These are phyloP conservation scores for Calonectris borealis DNA, from an alignment of 2,113 vertebrate genomes.

Conservation along the genomic window DNA sequence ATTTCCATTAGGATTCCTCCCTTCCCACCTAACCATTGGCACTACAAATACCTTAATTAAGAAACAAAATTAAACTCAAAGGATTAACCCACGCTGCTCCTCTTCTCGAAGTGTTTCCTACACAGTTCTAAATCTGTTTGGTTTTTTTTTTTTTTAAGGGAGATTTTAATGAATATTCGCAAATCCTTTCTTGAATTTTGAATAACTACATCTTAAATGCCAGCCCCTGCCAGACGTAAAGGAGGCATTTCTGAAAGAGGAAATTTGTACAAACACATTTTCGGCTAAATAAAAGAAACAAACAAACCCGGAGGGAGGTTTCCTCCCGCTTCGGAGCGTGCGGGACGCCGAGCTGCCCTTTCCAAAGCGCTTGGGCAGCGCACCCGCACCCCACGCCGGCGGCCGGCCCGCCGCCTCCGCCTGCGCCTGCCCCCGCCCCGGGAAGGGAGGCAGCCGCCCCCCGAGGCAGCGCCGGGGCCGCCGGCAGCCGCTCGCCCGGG, in stretches of 20 bases:
- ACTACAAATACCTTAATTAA: background rate
- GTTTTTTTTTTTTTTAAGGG: background rate
- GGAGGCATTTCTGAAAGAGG: background rate
- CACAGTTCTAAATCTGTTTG: background rate
- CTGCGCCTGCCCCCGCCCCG: background rate
- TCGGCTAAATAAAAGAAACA: background rate
- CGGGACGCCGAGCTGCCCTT: background rate
- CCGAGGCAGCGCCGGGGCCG: background rate
- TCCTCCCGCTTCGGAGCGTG: background rate
- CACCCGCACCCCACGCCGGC: background rate
- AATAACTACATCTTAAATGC: background rate
- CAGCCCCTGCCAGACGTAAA: background rate
- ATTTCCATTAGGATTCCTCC: slow-evolving; percentile 16
- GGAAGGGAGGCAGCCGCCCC: background rate
- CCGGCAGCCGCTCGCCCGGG: background rate
- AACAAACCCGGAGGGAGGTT: background rate
- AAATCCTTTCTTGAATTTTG: background rate
- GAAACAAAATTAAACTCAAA: background rate
- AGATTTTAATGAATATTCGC: background rate
- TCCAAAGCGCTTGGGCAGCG: background rate
- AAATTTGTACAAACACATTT: background rate
- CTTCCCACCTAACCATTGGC: background rate
- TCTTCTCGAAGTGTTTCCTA: background rate
- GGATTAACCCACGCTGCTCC: background rate
- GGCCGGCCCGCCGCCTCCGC: background rate